Evolutionary conservation across 2,113 vertebrate genomes (phyloP), one percentile per base, ranked within the genome.

Genomic region (Caloenas nicobarica): DNA sequence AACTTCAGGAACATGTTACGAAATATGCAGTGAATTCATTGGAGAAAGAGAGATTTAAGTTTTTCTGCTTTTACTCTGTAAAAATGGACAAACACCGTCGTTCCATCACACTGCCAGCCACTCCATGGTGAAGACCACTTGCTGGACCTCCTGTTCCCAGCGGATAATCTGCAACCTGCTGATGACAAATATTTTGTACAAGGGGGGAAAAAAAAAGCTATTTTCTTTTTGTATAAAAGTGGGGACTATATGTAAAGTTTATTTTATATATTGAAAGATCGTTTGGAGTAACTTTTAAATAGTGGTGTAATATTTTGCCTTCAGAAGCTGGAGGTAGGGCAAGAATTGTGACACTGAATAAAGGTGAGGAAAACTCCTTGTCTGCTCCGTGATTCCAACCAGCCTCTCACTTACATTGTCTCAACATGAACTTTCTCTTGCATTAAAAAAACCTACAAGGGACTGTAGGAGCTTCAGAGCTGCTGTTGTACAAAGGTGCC

Each of bases 1-100:
- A 99, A 98, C 97, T 99, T 99, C 81, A 98, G 98, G 69, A 96
- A 92, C 16, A 96, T 99, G 86, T 96, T 99, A 25, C 64, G 96
- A 25, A 96, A 98, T 66, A 85, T 98, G 85, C 72, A 82, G 23
- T 98, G 96, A 97, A 70, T 9, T 44, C 11, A 6, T 0, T 10
- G n/a, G 21, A 53, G 36, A 44, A 25, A 50, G 23, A 51, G 56
- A 89, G 53, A 71, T 58, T 36, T 2, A 15, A 14, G 0, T 7
- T 19, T 31, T 16, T 9, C 31, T 38, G 25, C 26, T 85, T 28
- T 10, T 42, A 25, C 40, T 62, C 54, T 64, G 28, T 16, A 5
- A 50, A 46, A 57, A 18, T 2, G 78, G 86, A 12, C 38, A 53
- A 77, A 46, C 4, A 1, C 33, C 48, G 3, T 21, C 1, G 0